Evolutionary conservation across 2,113 vertebrate genomes (phyloP), one percentile per base, ranked within the genome.

Genomic region (Acrocephalus kingi): DNA sequence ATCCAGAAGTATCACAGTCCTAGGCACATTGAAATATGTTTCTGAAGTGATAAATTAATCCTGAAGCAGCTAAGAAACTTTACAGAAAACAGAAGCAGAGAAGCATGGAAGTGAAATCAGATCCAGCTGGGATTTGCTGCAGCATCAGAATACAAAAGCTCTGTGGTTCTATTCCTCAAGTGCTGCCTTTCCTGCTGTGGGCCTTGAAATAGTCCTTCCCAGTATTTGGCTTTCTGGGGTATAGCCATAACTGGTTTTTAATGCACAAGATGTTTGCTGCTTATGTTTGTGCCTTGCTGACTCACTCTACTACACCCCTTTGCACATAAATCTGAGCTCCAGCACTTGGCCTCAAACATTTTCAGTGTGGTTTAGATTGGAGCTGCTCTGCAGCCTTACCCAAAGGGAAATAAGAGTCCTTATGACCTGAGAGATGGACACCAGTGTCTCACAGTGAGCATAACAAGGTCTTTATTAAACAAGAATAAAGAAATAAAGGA

Each of bases 381-480:
- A 66, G 58, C 15, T 77, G 43, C 41, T 61, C 79, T 73, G 39
- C 17, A 84, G 61, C 80, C 49, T 78, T 54, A 83, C 9, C 48
- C 56, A 75, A 67, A 88, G 55, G 24, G 20, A 88, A 91, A 35
- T 6, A 18, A 73, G n/a, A 91, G 52, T 68, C 28, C 35, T 67
- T 35, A n/a, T 6, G 23, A 80, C n/a, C 24, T 0, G 0, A 84
- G 39, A 91, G 69, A 64, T 28, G 54, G 51, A 92, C 64, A 76
- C 12, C 56, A 51, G 61, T 37, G 43, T 63, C 83, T 68, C 39
- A 73, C 37, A 80, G 61, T 5, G 11, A 56, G 41, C 52, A 46
- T 39, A 75, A 68, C 24, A 22, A 52, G 14, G 41, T 82, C 49
- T 97, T 96, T 97, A 96, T 93, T 97, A 52, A 78, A 72, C 33